Evolutionary conservation across 2,797 vertebrate genomes (phyloP).

Genomic region (Distichodus sexfasciatus): DNA sequence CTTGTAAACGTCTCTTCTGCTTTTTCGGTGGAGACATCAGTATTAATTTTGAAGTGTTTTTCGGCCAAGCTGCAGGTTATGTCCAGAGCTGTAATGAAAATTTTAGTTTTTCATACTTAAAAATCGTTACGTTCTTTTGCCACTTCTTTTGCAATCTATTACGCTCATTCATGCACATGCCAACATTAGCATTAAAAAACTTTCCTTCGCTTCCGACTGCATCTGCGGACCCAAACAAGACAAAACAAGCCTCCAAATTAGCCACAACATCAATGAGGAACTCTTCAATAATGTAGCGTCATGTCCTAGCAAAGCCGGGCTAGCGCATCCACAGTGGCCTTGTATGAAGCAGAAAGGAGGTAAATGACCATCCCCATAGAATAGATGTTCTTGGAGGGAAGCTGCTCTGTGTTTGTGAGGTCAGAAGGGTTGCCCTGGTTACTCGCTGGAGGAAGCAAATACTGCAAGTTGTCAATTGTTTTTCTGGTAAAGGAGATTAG

Average conservation of each 20-base stretch:
- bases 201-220: slow-evolving; percentile 18
- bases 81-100: not conserved
- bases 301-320: slow-evolving; percentile 25
- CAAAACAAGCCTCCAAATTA: slow-evolving; percentile 76
- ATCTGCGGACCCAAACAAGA: slow-evolving; percentile 65
- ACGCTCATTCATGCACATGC: not conserved
- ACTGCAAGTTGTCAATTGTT: slow-evolving; percentile 79
- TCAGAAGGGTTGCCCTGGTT: slow-evolving; percentile 81
- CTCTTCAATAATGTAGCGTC: slow-evolving; percentile 39
- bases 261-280: slow-evolving; percentile 77
- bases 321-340: slow-evolving; percentile 35
- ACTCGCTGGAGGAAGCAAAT: slow-evolving; percentile 74
- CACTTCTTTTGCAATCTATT: too few relatives aligned
- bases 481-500: slow-evolving; percentile 81
- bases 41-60: not conserved
- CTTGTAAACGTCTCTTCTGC: not conserved
- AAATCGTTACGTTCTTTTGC: too few relatives aligned
- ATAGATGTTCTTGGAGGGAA: slow-evolving; percentile 71
- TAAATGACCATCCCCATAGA: slow-evolving; percentile 78
- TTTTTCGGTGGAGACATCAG: not conserved
- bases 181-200: not conserved
- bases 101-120: too few relatives aligned
- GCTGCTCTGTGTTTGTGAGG: slow-evolving; percentile 78
- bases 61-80: not conserved
- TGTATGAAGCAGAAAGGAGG: slow-evolving; percentile 69